phyloP scores from a whole-genome alignment of 2,888 invertebrate genomes.

The Nomada fabriciana region DNA sequence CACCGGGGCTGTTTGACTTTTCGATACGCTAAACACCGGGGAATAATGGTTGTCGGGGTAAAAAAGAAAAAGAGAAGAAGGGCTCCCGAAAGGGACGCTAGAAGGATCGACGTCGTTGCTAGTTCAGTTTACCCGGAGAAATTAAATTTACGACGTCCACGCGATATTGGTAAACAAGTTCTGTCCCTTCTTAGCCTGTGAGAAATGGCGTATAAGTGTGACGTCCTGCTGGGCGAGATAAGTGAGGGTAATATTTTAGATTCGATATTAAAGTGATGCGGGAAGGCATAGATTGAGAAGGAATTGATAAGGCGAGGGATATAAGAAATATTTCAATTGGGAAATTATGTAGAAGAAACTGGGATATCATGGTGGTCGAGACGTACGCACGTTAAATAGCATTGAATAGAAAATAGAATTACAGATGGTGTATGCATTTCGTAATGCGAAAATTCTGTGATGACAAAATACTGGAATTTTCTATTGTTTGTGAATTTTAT shows the following conservation, averaged over 20 bases:
- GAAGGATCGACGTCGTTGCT: slow-evolving; percentile 8
- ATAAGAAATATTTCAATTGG: too few relatives aligned
- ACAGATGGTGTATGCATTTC: too few relatives aligned
- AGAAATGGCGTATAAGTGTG: slow-evolving; percentile 45
- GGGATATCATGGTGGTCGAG: too few relatives aligned
- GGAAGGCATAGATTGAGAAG: not conserved
- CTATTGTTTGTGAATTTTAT: too few relatives aligned
- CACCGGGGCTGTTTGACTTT: slow-evolving; percentile 3
- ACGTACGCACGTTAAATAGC: too few relatives aligned
- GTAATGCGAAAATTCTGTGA: too few relatives aligned
- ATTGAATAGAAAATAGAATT: too few relatives aligned
- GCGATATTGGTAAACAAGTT: slow-evolving; percentile 44
- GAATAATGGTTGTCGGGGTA: slow-evolving; percentile 34
- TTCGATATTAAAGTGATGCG: not conserved
- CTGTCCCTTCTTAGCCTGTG: slow-evolving; percentile 45
- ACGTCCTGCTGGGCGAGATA: slow-evolving; percentile 1
- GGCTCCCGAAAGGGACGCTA: not conserved
- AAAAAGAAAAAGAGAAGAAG: not conserved
- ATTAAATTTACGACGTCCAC: slow-evolving; percentile 52
- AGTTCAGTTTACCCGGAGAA: slow-evolving; percentile 38
- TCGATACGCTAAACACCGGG: slow-evolving; percentile 36
- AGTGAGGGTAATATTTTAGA: not conserved
- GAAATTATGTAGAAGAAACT: too few relatives aligned
- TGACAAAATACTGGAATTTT: too few relatives aligned
- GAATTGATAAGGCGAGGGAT: not conserved